Conservation (phyloP, 2,888 invertebrate species). For the Dryadula phaetusa region DNA sequence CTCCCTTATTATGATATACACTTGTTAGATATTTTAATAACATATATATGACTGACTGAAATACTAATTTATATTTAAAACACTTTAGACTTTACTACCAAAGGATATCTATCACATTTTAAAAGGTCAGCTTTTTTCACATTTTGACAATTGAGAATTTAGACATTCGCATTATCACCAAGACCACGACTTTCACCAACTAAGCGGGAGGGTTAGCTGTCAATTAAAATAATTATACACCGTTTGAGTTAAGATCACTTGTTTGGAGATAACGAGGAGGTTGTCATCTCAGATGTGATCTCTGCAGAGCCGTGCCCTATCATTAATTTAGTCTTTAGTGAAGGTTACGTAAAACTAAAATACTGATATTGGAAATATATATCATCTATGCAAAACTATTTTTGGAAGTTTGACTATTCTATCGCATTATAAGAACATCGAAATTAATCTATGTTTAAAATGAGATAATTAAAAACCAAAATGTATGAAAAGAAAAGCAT, state of each 20-base stretch:
- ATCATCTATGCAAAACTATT: neutral
- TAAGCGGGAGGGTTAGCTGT: constrained; percentile 45
- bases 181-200: constrained; percentile 38
- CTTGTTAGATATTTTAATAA: no score
- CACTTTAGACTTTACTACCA: no score
- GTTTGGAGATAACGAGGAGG: constrained; percentile 52
- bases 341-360: neutral
- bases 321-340: constrained; percentile 15
- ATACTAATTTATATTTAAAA: no score
- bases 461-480: neutral
- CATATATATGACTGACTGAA: no score
- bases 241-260: constrained; percentile 50
- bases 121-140: no score
- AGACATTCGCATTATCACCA: constrained; percentile 35
- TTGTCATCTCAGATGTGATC: constrained; percentile 28
- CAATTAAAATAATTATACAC: constrained; percentile 54
- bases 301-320: constrained; percentile 17
- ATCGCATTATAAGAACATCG: no score
- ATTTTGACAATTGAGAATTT: constrained; percentile 33
- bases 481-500: neutral
- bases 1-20: no score
- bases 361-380: constrained; percentile 1
- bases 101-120: no score
- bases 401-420: no score
- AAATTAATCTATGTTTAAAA: neutral